phyloP scores from a whole-genome alignment of 1,140 invertebrate species.

The Diprion similis region DNA sequence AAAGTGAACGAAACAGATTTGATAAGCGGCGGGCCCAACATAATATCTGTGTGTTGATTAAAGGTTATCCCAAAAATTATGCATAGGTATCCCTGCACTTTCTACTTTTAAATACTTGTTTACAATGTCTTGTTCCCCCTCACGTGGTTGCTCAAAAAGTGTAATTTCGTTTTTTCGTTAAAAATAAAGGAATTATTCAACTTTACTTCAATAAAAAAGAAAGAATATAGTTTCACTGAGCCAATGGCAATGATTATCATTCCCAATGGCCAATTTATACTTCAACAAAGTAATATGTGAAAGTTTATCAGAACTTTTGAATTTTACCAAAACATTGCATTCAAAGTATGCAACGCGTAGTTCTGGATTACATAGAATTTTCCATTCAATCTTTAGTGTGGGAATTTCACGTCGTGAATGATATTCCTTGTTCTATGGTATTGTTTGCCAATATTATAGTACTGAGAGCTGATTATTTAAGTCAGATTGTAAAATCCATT shows the following conservation, averaged over 20 bases:
- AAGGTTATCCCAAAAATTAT: conserved; percentile 4
- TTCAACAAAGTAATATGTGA: neutral
- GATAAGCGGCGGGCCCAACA: neutral
- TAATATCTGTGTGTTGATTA: conserved; percentile 8
- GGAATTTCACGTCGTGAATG: no score
- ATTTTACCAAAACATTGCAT: no score
- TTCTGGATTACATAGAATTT: no score
- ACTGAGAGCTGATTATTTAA: no score
- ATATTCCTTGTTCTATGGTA: no score
- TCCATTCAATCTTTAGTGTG: no score
- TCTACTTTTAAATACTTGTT: conserved; percentile 2
- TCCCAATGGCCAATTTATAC: no score
- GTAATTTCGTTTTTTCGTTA: neutral
- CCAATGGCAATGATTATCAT: neutral
- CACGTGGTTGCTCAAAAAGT: neutral
- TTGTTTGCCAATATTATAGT: no score
- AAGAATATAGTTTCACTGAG: neutral
- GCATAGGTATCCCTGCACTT: conserved; percentile 5
- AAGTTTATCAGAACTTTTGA: neutral
- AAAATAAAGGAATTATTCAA: neutral
- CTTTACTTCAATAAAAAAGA: neutral
- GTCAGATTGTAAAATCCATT: no score
- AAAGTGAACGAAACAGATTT: neutral
- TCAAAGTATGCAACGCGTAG: no score
- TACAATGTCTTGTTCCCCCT: neutral